phyloP scores from a whole-genome alignment of 2,888 invertebrate species.

The Panzeria rudis region DNA sequence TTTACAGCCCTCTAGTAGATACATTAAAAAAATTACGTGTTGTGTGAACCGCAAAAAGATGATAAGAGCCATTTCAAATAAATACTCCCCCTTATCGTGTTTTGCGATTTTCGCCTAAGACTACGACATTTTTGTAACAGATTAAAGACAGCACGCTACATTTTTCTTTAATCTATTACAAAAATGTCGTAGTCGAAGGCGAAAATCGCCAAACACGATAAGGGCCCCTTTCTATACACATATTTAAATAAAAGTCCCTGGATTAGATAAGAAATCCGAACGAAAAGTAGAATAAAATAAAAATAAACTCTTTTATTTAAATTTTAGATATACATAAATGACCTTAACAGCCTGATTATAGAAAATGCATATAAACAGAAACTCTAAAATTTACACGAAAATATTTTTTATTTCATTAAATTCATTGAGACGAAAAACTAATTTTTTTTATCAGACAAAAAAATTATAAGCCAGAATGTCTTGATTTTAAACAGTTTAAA shows the following conservation, averaged over 20 bases:
- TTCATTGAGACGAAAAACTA: slow-evolving; percentile 26
- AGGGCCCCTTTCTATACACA: too few species aligned
- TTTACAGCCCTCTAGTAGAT: too few species aligned
- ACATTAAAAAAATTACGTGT: too few species aligned
- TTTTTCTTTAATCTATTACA: too few species aligned
- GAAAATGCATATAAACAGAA: background rate
- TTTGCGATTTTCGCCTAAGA: too few species aligned
- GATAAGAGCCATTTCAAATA: too few species aligned
- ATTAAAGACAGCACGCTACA: too few species aligned
- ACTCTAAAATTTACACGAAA: slow-evolving; percentile 11
- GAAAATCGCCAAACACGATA: too few species aligned
- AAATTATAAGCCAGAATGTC: background rate
- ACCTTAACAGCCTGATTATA: background rate
- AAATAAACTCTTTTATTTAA: background rate
- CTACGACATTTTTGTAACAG: too few species aligned
- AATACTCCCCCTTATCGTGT: too few species aligned
- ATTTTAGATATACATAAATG: background rate
- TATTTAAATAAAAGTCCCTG: background rate
- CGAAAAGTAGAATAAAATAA: background rate
- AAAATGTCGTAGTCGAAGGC: too few species aligned
- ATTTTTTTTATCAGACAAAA: background rate
- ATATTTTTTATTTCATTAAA: slow-evolving; percentile 35
- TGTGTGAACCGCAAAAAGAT: too few species aligned
- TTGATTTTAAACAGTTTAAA: background rate
- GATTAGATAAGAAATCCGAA: background rate